Evolutionary conservation across 2,888 invertebrate species (phyloP).

Genomic region (Athrips mouffetella): DNA sequence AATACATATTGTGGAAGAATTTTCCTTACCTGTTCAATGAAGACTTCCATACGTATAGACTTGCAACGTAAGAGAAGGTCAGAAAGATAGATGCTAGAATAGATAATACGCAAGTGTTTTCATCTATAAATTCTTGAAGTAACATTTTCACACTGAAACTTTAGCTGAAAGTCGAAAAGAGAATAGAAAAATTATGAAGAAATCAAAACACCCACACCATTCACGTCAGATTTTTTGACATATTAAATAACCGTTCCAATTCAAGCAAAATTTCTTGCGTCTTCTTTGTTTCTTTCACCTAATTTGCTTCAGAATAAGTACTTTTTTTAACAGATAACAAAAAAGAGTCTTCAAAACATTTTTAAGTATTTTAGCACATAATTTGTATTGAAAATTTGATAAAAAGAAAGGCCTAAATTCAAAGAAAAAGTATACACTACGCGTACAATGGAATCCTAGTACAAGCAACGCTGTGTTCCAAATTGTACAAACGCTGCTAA

Average conservation of each 20-base stretch:
- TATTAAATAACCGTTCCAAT: background rate
- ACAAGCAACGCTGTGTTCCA: too few relatives aligned
- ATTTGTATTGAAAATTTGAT: too few relatives aligned
- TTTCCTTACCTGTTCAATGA: conserved; percentile 82
- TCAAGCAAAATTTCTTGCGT: background rate
- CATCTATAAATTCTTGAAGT: conserved; percentile 36
- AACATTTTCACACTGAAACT: conserved; percentile 15
- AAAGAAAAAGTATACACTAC: too few relatives aligned
- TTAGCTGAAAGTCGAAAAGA: background rate
- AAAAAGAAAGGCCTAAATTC: too few relatives aligned
- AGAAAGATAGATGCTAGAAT: conserved; percentile 86
- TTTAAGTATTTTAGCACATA: too few relatives aligned
- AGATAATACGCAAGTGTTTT: conserved; percentile 75
- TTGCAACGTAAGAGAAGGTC: conserved; percentile 89
- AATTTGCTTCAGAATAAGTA: too few relatives aligned
- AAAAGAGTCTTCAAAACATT: too few relatives aligned
- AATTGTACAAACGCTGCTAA: too few relatives aligned
- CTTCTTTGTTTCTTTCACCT: too few relatives aligned
- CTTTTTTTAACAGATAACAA: background rate
- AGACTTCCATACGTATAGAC: conserved; percentile 92
- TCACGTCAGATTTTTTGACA: background rate
- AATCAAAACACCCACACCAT: conserved; percentile 13
- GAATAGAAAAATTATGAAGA: background rate
- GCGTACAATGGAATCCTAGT: too few relatives aligned
- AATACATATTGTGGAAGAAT: background rate